phyloP scores from a whole-genome alignment of 2,113 vertebrate genomes.

The Psilopogon haemacephalus region DNA sequence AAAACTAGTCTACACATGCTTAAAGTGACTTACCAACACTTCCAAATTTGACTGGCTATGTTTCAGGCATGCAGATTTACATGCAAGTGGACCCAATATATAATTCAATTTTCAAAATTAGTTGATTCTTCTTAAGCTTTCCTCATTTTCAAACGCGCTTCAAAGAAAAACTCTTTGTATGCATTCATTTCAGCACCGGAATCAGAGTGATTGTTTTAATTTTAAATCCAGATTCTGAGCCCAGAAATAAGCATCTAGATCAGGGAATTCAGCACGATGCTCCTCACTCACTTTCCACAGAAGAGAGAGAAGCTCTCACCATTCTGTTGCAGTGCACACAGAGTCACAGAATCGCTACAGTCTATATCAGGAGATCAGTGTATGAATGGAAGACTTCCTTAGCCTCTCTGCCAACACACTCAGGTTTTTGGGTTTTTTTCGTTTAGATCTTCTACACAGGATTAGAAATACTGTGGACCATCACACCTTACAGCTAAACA shows the following conservation, averaged over 20 bases:
- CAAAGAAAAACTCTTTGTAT: neutral
- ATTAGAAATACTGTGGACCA: neutral
- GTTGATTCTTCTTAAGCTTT: neutral
- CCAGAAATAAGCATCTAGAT: neutral
- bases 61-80: neutral
- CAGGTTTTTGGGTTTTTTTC: neutral
- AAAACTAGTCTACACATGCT: neutral
- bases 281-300: neutral
- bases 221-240: neutral
- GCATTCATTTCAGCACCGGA: neutral
- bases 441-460: neutral
- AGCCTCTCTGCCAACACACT: neutral
- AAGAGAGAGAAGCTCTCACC: neutral
- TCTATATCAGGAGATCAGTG: neutral
- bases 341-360: neutral
- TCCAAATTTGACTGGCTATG: neutral
- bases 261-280: neutral
- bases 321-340: neutral
- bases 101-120: neutral
- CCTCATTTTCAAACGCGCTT: neutral
- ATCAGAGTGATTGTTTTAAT: neutral
- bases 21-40: neutral
- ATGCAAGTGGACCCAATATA: neutral
- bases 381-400: neutral
- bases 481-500: neutral